Percentiles rank a stretch among this genome's conserved stretches.
These are phyloP conservation scores for Tyrophagus putrescentiae DNA, from an alignment of 1,140 invertebrate species.

Conservation along the genomic window DNA sequence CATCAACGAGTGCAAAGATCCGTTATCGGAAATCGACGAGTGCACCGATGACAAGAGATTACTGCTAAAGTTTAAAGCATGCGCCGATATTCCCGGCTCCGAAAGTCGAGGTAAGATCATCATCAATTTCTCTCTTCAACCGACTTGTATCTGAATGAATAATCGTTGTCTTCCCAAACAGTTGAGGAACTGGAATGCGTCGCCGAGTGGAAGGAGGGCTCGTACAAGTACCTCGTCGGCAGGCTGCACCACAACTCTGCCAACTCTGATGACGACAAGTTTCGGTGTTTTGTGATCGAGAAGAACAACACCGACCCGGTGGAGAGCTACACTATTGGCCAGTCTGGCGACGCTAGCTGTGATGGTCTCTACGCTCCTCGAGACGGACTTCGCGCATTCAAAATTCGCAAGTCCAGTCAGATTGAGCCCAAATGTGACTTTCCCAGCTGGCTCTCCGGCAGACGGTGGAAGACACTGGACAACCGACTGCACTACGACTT, in stretches of 20 bases:
- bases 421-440: conserved; percentile 25
- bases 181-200: conserved; percentile 70
- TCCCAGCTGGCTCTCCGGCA: conserved; percentile 26
- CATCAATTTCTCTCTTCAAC: no score
- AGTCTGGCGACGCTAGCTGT: conserved; percentile 73
- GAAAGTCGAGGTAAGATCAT: conserved; percentile 36
- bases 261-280: conserved; percentile 73
- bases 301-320: conserved; percentile 28
- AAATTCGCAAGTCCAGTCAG: conserved; percentile 47
- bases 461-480: conserved; percentile 28
- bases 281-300: conserved; percentile 58
- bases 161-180: conserved; percentile 32
- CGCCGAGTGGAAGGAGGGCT: conserved; percentile 74
- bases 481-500: conserved; percentile 25
- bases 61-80: conserved; percentile 74
- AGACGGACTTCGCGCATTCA: conserved; percentile 58
- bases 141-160: no score
- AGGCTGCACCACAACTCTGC: conserved; percentile 58
- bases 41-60: conserved; percentile 64
- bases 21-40: conserved; percentile 57
- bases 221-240: conserved; percentile 66
- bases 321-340: conserved; percentile 55
- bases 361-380: conserved; percentile 63
- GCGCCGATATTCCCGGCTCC: conserved; percentile 66
- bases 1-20: conserved; percentile 53